Evolutionary conservation across 2,113 vertebrate species (phyloP).

Genomic region (Equus przewalskii): DNA sequence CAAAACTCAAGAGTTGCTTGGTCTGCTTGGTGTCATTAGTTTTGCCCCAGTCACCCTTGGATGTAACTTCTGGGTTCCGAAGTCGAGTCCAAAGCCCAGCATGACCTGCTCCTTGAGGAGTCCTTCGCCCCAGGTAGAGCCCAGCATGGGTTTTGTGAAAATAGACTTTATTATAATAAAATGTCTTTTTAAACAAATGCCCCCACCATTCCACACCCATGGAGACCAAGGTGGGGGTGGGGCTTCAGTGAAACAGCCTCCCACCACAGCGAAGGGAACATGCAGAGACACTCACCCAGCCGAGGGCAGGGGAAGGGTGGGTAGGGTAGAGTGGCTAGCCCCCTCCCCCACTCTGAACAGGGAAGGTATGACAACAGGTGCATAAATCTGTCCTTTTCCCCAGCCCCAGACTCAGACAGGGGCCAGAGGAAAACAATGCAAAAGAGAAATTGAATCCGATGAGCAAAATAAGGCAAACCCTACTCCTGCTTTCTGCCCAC

Average conservation of each 20-base stretch:
- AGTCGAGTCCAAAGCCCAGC: not conserved
- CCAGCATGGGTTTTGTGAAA: constrained; percentile 87
- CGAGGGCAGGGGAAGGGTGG: not conserved
- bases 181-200: constrained; percentile 88
- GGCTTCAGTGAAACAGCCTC: constrained; percentile 53
- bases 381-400: constrained; percentile 69
- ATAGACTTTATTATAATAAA: constrained; percentile 93
- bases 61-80: not conserved
- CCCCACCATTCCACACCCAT: constrained; percentile 70
- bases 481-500: constrained; percentile 75
- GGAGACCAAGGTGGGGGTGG: constrained; percentile 37
- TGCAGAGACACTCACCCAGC: constrained; percentile 80
- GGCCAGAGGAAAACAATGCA: constrained; percentile 69
- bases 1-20: not conserved
- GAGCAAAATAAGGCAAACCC: constrained; percentile 87
- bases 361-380: constrained; percentile 81
- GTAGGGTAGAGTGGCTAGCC: not conserved
- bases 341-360: constrained; percentile 41
- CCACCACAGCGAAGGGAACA: constrained; percentile 83
- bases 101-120: not conserved
- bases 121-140: constrained; percentile 57
- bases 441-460: constrained; percentile 77
- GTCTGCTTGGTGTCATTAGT: not conserved
- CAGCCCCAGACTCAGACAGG: not conserved
- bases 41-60: not conserved